A percentile compares a stretch with the other conserved stretches of the same genome.
Evolutionary conservation across 2,888 invertebrate genomes (phyloP).

Genomic region (Luffia ferchaultella): DNA sequence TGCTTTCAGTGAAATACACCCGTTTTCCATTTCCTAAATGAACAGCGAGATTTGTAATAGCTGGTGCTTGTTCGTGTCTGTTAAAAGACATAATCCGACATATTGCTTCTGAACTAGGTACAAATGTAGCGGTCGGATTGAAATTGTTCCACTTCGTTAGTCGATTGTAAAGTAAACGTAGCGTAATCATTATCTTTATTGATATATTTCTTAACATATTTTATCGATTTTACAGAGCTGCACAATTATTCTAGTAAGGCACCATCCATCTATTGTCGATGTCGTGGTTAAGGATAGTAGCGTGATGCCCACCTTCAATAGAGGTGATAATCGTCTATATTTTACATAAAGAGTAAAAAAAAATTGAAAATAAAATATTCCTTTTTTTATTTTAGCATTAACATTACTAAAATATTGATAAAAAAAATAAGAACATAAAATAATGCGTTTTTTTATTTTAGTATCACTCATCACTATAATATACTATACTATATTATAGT

Average conservation of each 20-base stretch:
- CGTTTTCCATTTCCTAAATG: conserved; percentile 17
- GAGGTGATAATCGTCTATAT: conserved; percentile 1
- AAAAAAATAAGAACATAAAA: no score
- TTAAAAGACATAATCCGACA: conserved; percentile 19
- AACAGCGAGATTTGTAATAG: conserved; percentile 16
- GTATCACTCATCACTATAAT: no score
- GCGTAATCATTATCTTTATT: conserved; percentile 10
- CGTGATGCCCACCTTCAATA: conserved; percentile 3
- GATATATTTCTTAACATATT: conserved; percentile 16
- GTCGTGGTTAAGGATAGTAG: conserved; percentile 6
- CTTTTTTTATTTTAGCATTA: no score
- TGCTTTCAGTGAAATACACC: conserved; percentile 12
- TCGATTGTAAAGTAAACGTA: conserved; percentile 7
- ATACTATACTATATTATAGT: no score
- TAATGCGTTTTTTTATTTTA: no score
- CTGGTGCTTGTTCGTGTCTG: conserved; percentile 17
- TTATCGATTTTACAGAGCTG: conserved; percentile 7
- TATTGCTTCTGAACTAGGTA: conserved; percentile 15
- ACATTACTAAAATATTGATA: no score
- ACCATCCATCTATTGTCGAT: conserved; percentile 9
- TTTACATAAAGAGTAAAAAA: no score
- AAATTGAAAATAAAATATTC: no score
- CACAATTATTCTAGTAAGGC: conserved; percentile 9
- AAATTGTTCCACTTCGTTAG: conserved; percentile 17
- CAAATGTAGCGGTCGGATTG: conserved; percentile 15